Percentiles rank a stretch among this genome's conserved stretches.
phyloP scores from a whole-genome alignment of 2,113 vertebrate species.

The Rhea pennata region DNA sequence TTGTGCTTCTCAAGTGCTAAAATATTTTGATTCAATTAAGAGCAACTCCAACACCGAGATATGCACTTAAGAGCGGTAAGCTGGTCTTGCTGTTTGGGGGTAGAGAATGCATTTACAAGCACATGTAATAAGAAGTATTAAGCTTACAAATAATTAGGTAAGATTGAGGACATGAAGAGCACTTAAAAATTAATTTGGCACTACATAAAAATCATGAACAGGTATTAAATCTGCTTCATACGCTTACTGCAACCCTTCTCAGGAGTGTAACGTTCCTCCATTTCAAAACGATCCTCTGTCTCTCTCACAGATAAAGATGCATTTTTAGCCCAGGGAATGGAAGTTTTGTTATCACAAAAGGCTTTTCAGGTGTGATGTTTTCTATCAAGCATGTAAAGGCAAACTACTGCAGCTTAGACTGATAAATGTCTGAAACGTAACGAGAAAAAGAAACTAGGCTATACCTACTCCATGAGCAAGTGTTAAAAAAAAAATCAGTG shows the following conservation, averaged over 20 bases:
- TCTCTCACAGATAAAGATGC: neutral
- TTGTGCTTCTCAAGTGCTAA: neutral
- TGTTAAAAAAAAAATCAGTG: neutral
- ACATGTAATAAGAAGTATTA: neutral
- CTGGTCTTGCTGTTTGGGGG: neutral
- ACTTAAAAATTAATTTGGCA: neutral
- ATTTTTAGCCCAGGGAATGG: conserved; percentile 6
- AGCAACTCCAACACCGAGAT: neutral
- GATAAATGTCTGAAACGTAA: neutral
- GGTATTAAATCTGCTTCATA: neutral
- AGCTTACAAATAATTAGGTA: neutral
- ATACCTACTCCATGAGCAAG: fast-evolving
- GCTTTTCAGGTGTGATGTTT: neutral
- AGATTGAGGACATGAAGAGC: neutral
- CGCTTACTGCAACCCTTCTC: neutral
- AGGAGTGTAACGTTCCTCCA: neutral
- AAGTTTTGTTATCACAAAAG: neutral
- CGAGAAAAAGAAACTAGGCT: neutral
- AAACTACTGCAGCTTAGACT: neutral
- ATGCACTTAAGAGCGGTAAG: neutral
- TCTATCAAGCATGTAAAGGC: neutral
- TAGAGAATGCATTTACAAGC: neutral
- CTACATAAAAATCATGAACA: neutral
- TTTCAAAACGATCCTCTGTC: neutral
- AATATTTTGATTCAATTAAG: neutral